These are phyloP conservation scores for Ceratosolen solmsi DNA, from an alignment of 1,140 invertebrate genomes.

Conservation along the genomic window DNA sequence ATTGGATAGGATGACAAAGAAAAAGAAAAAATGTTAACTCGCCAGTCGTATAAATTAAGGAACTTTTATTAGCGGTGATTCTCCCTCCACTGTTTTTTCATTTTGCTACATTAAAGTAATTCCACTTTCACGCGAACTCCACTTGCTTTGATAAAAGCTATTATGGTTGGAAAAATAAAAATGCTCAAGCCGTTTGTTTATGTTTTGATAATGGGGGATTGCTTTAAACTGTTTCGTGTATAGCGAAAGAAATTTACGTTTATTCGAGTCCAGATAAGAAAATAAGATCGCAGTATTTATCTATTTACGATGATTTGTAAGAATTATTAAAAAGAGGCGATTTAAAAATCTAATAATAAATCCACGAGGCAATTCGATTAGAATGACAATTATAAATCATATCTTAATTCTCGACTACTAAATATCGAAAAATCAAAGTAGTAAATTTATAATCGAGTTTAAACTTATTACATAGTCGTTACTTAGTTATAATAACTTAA, in stretches of 20 bases:
- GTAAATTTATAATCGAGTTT: not conserved
- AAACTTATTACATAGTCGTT: no score
- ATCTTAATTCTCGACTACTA: no score
- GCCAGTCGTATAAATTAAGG: constrained; percentile 42
- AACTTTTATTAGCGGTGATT: constrained; percentile 23
- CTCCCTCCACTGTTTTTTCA: constrained; percentile 17
- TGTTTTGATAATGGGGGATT: constrained; percentile 14
- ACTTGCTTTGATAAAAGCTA: constrained; percentile 28
- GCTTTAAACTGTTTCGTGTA: not conserved
- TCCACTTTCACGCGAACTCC: not conserved
- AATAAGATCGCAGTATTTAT: not conserved
- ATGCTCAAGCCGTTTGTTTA: constrained; percentile 16
- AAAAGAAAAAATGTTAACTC: constrained; percentile 19
- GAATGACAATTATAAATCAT: no score
- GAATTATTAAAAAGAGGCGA: no score
- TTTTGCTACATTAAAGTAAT: not conserved
- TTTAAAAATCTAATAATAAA: no score
- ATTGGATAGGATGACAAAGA: no score
- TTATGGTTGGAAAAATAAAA: constrained; percentile 22
- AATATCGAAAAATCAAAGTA: no score
- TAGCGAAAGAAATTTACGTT: not conserved
- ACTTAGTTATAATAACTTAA: no score
- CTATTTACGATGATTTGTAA: not conserved
- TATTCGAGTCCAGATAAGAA: not conserved
- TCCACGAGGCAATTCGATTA: no score